phyloP scores from a whole-genome alignment of 2,797 vertebrate species.

The Lindbergichthys nudifrons region DNA sequence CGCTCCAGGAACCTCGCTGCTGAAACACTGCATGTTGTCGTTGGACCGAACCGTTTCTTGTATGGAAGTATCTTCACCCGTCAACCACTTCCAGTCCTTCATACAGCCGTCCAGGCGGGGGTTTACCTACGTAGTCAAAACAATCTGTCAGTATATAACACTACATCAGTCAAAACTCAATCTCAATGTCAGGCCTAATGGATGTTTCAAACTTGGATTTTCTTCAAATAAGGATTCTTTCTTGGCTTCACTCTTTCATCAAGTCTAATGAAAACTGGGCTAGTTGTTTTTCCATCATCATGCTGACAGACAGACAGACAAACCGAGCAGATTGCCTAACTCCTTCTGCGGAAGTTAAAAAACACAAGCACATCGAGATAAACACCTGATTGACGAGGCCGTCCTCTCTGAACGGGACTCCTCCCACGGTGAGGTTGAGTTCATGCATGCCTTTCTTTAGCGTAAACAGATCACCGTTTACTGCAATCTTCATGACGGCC shows the following conservation, averaged over 20 bases:
- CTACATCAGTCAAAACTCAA: no score
- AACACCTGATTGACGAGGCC: slow-evolving; percentile 90
- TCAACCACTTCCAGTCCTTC: slow-evolving; percentile 94
- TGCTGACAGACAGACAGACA: no score
- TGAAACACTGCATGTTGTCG: slow-evolving; percentile 95
- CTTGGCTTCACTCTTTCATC: no score
- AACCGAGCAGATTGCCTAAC: no score
- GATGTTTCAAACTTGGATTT: no score
- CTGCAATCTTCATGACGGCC: slow-evolving; percentile 97
- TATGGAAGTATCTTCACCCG: slow-evolving; percentile 91
- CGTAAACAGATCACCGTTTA: slow-evolving; percentile 92
- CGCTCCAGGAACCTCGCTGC: slow-evolving; percentile 86
- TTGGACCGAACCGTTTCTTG: slow-evolving; percentile 91
- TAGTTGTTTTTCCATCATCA: no score
- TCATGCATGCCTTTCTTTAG: slow-evolving; percentile 91
- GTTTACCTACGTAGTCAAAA: slow-evolving; percentile 86
- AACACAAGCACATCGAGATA: slow-evolving; percentile 55
- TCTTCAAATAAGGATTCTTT: no score
- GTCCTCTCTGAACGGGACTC: slow-evolving; percentile 92
- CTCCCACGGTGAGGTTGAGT: slow-evolving; percentile 95
- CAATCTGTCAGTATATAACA: no score
- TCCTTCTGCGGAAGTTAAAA: not conserved
- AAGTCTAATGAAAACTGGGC: no score
- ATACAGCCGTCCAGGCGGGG: slow-evolving; percentile 95
- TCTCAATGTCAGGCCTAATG: no score